phyloP scores from a whole-genome alignment of 2,113 vertebrate genomes.

The Desmodus rotundus region DNA sequence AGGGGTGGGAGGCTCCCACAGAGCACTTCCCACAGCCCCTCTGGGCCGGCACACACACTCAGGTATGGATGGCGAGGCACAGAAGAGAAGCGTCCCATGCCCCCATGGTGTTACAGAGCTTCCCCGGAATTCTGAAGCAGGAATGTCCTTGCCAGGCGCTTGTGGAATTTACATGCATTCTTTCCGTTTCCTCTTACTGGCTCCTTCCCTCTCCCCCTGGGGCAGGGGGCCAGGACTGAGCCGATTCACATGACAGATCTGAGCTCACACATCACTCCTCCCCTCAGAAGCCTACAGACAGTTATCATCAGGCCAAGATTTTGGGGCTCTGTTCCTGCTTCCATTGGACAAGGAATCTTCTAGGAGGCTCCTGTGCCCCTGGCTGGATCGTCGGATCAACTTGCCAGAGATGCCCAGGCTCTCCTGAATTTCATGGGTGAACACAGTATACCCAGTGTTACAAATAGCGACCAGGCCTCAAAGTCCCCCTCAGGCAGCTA shows the following conservation, averaged over 20 bases:
- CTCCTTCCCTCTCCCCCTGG: neutral
- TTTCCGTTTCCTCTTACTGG: neutral
- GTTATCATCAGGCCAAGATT: neutral
- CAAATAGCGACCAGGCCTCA: neutral
- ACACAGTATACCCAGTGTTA: neutral
- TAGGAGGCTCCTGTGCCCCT: neutral
- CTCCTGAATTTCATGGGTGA: neutral
- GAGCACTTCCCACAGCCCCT: neutral
- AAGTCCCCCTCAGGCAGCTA: too few species aligned
- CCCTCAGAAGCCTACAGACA: neutral
- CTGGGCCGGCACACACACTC: rapidly evolving
- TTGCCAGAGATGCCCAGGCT: neutral
- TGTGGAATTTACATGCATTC: neutral
- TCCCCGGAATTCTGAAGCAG: neutral
- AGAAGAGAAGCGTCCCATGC: neutral
- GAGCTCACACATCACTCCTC: neutral
- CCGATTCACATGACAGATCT: neutral
- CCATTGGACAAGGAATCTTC: neutral
- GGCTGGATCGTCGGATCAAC: neutral
- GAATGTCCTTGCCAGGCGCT: rapidly evolving
- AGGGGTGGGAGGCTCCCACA: neutral
- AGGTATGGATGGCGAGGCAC: rapidly evolving
- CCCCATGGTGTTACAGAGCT: rapidly evolving
- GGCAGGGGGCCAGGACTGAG: neutral
- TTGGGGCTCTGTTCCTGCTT: neutral